These are phyloP conservation scores for Cantharis nigra DNA, from an alignment of 2,888 invertebrate species.

Conservation along the genomic window DNA sequence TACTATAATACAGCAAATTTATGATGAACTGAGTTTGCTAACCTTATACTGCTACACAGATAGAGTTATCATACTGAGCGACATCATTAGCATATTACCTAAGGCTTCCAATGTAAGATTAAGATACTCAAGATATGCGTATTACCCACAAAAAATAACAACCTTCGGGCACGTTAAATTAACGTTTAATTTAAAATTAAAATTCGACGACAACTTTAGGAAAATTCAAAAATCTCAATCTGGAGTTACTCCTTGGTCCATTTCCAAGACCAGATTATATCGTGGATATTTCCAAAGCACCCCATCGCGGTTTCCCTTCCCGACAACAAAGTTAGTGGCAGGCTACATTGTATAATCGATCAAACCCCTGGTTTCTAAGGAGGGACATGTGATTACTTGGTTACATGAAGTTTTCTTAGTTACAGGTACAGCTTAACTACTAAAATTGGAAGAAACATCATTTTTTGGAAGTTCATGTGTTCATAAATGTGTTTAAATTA, in stretches of 20 bases:
- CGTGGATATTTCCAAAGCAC: neutral
- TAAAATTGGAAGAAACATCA: neutral
- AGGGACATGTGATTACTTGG: neutral
- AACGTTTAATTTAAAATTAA: neutral
- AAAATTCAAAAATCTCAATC: neutral
- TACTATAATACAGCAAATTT: neutral
- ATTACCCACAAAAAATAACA: neutral
- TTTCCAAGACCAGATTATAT: neutral
- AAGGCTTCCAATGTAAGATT: slow-evolving; percentile 12
- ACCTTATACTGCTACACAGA: slow-evolving; percentile 6
- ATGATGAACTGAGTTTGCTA: slow-evolving; percentile 3
- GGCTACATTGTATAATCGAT: neutral
- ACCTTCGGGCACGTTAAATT: neutral
- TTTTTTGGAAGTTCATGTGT: neutral
- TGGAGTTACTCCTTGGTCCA: neutral
- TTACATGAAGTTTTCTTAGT: neutral
- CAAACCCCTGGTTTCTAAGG: neutral
- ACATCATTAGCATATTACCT: slow-evolving; percentile 15
- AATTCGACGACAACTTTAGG: neutral
- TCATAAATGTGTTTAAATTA: no score
- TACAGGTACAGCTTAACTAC: neutral
- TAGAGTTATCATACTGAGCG: slow-evolving; percentile 16
- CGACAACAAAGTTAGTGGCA: neutral
- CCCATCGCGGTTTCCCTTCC: neutral
- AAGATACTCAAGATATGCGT: slow-evolving; percentile 9